These are phyloP conservation scores for Aphis gossypii DNA, from an alignment of 1,140 invertebrate genomes.

Conservation along the genomic window DNA sequence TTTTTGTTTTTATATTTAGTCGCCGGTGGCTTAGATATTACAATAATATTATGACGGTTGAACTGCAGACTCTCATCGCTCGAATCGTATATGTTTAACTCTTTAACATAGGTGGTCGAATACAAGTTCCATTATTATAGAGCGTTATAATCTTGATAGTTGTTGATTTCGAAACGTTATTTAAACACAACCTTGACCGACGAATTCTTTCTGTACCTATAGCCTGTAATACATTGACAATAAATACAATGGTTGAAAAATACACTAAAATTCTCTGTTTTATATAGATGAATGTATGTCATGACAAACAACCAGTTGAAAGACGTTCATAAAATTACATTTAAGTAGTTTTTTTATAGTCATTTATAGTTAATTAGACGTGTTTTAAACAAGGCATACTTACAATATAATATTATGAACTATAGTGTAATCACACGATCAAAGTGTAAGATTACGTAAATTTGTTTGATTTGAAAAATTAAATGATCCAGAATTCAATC, in stretches of 20 bases:
- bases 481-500: neutral
- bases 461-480: neutral
- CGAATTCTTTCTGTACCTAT: neutral
- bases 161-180: neutral
- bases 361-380: neutral
- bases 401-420: neutral
- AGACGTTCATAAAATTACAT: neutral
- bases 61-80: neutral
- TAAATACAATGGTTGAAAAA: neutral
- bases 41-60: neutral
- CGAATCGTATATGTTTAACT: neutral
- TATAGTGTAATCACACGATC: no score
- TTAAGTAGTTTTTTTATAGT: neutral
- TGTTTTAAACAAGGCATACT: neutral
- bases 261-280: neutral
- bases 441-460: neutral
- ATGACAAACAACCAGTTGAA: neutral
- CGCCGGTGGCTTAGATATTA: no score
- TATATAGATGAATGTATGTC: neutral
- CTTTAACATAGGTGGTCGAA: neutral
- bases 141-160: neutral
- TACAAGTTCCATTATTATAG: neutral
- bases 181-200: neutral
- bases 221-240: neutral
- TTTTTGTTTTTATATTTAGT: neutral